Evolutionary conservation across 2,888 invertebrate species (phyloP).

Genomic region (Microctonus aethiopoides): DNA sequence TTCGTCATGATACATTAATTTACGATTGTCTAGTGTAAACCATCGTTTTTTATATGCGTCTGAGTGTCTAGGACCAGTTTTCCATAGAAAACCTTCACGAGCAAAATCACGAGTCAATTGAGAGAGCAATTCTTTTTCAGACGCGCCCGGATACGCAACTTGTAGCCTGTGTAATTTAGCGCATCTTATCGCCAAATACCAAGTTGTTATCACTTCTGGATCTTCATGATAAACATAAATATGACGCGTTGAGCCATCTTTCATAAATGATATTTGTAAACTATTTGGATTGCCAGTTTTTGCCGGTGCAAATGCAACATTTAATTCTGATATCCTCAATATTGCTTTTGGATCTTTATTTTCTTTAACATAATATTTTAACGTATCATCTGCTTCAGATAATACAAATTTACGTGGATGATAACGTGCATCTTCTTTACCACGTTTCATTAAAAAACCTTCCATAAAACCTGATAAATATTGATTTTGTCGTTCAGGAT

Average conservation of each 20-base stretch:
- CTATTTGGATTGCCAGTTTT: slow-evolving; percentile 85
- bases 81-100: slow-evolving; percentile 89
- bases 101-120: slow-evolving; percentile 85
- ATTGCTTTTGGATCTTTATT: slow-evolving; percentile 82
- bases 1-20: slow-evolving; percentile 93
- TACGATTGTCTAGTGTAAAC: slow-evolving; percentile 89
- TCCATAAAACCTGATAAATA: slow-evolving; percentile 86
- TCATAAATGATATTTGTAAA: slow-evolving; percentile 86
- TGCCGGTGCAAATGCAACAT: slow-evolving; percentile 84
- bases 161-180: slow-evolving; percentile 86
- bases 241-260: slow-evolving; percentile 86
- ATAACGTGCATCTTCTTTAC: slow-evolving; percentile 87
- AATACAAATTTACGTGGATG: slow-evolving; percentile 86
- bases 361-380: slow-evolving; percentile 82
- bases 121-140: slow-evolving; percentile 77
- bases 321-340: slow-evolving; percentile 83
- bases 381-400: slow-evolving; percentile 81
- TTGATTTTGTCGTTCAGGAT: slow-evolving; percentile 78
- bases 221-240: slow-evolving; percentile 90
- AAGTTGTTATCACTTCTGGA: slow-evolving; percentile 85
- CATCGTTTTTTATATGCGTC: slow-evolving; percentile 88
- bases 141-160: slow-evolving; percentile 84
- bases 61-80: slow-evolving; percentile 84
- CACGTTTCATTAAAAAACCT: slow-evolving; percentile 88
- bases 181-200: slow-evolving; percentile 86